Percentiles rank a stretch among this genome's conserved stretches.
These are phyloP conservation scores for Gadus macrocephalus DNA, from an alignment of 2,113 vertebrate species.

Conservation along the genomic window DNA sequence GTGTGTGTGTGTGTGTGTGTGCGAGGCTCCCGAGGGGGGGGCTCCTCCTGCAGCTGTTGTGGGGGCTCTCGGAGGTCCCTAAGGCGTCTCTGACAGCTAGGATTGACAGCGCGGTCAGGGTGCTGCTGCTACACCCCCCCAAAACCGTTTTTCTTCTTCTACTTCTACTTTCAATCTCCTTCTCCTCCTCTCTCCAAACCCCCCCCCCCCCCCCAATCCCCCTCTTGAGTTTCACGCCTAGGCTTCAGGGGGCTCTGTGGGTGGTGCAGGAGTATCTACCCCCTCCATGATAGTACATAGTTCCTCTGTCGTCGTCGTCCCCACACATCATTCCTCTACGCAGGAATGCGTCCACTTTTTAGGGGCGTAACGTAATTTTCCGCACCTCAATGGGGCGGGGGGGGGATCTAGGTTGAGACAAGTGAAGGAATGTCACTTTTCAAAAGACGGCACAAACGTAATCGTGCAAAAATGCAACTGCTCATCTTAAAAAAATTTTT, in stretches of 20 bases:
- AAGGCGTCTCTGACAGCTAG: constrained; percentile 49
- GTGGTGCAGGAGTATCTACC: constrained; percentile 53
- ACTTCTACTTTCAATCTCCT: constrained; percentile 28
- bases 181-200: constrained; percentile 38
- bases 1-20: constrained; percentile 4
- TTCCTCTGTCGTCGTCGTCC: constrained; percentile 26
- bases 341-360: constrained; percentile 34
- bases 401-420: no score
- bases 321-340: neutral
- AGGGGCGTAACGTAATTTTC: constrained; percentile 29
- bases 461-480: no score
- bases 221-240: no score
- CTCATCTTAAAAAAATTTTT: no score
- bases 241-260: constrained; percentile 52
- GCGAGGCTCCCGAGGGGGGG: constrained; percentile 23
- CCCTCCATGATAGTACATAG: constrained; percentile 37
- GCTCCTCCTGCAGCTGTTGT: constrained; percentile 60
- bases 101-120: constrained; percentile 62
- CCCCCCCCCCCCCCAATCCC: constrained; percentile 47
- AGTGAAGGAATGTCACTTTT: no score
- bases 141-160: constrained; percentile 37
- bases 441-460: no score
- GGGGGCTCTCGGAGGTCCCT: constrained; percentile 39
- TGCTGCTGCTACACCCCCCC: constrained; percentile 19
- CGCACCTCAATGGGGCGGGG: constrained; percentile 21